A percentile compares a stretch with the other conserved stretches of the same genome.
Evolutionary conservation across 1,140 invertebrate genomes (phyloP).

Genomic region (Ceratosolen fusciceps): DNA sequence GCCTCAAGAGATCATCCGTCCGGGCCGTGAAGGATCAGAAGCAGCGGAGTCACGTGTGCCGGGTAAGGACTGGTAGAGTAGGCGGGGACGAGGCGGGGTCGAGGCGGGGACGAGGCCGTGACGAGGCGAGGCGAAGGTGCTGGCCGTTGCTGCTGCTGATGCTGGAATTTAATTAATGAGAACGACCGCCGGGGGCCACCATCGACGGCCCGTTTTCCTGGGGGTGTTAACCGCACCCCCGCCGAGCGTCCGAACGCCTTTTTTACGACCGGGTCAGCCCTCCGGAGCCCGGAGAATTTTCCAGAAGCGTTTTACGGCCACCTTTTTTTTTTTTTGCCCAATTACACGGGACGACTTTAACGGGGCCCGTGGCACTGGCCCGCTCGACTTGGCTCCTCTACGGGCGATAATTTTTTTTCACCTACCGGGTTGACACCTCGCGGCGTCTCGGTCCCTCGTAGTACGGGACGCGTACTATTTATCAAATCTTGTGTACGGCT

Average conservation of each 20-base stretch:
- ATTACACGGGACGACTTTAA: neutral
- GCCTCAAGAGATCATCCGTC: too few species aligned
- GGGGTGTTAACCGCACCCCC: neutral
- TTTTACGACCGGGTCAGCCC: neutral
- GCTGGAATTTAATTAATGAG: constrained; percentile 54
- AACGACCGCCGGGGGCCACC: neutral
- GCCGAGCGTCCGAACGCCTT: neutral
- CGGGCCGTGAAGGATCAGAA: too few species aligned
- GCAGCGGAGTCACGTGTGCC: too few species aligned
- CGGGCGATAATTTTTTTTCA: neutral
- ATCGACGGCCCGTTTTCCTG: constrained; percentile 8
- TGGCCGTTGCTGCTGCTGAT: constrained; percentile 6
- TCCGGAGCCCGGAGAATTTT: neutral
- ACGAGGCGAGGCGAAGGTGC: neutral
- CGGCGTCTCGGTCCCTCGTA: too few species aligned
- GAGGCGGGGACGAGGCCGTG: neutral
- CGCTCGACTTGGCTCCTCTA: neutral
- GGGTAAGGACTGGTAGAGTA: too few species aligned
- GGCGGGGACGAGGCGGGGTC: neutral
- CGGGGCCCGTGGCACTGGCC: too few species aligned
- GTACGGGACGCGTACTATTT: too few species aligned
- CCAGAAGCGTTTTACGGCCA: neutral
- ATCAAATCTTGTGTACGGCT: too few species aligned
- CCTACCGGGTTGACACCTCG: neutral
- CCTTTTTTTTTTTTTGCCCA: neutral